phyloP scores from a whole-genome alignment of 2,113 vertebrate species.

The Otocyon megalotis region DNA sequence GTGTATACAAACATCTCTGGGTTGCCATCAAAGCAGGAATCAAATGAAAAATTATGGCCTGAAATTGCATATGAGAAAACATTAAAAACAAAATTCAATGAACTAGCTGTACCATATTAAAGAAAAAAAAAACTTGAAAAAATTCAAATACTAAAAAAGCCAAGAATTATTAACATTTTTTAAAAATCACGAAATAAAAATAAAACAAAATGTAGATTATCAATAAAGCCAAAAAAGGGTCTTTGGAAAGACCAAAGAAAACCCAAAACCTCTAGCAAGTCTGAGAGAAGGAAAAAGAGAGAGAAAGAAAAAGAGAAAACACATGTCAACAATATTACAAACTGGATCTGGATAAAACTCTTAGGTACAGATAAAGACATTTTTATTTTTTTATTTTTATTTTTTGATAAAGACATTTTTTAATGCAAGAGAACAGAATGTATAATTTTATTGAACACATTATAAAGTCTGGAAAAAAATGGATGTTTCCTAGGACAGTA shows the following conservation, averaged over 20 bases:
- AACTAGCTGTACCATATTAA: neutral
- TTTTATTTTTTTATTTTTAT: too few species aligned
- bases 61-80: neutral
- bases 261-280: neutral
- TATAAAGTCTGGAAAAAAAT: neutral
- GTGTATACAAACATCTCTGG: neutral
- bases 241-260: neutral
- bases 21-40: neutral
- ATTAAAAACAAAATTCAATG: slow-evolving; percentile 9
- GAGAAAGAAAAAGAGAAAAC: neutral
- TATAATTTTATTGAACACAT: neutral
- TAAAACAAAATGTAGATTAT: neutral
- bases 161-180: neutral
- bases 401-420: neutral
- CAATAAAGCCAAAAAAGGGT: slow-evolving; percentile 27
- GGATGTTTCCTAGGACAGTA: neutral
- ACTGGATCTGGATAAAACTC: neutral
- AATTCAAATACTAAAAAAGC: neutral
- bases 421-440: neutral
- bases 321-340: neutral
- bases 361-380: neutral
- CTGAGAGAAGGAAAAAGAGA: neutral
- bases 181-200: neutral
- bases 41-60: neutral
- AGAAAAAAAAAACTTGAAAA: neutral